A percentile compares a stretch with the other conserved stretches of the same genome.
Conservation (phyloP, 2,888 invertebrate species). For the Lepidonotus clava region DNA sequence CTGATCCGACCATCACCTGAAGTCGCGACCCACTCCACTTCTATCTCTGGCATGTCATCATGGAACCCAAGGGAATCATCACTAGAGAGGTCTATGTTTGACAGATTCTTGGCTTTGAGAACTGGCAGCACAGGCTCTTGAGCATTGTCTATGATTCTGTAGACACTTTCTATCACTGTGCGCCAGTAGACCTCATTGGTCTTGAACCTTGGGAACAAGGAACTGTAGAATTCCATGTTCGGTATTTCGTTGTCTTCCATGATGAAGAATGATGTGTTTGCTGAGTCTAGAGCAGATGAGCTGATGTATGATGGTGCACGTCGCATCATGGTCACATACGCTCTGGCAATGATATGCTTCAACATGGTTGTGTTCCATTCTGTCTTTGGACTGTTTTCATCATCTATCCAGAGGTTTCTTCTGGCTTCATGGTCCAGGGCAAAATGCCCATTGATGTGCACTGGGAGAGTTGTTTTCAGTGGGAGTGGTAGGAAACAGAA, state of each 20-base stretch:
- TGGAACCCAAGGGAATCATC: constrained; percentile 39
- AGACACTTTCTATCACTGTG: constrained; percentile 58
- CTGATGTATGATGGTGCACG: background rate
- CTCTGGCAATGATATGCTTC: constrained; percentile 69
- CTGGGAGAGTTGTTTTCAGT: constrained; percentile 68
- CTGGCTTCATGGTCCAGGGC: constrained; percentile 71
- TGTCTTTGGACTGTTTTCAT: constrained; percentile 63
- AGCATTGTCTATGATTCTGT: constrained; percentile 62
- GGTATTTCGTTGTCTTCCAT: constrained; percentile 61
- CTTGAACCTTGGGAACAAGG: constrained; percentile 62
- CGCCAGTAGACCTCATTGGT: constrained; percentile 59
- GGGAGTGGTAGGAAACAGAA: constrained; percentile 68
- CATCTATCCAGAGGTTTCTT: constrained; percentile 68
- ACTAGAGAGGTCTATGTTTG: constrained; percentile 32
- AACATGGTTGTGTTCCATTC: constrained; percentile 74
- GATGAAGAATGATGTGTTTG: constrained; percentile 57
- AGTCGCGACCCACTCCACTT: constrained; percentile 65
- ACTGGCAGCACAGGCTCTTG: constrained; percentile 64
- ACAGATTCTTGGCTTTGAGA: constrained; percentile 23
- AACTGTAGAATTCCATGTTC: constrained; percentile 62
- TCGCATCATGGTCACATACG: constrained; percentile 65
- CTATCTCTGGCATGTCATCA: constrained; percentile 51
- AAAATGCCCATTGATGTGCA: constrained; percentile 76
- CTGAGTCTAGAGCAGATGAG: background rate
- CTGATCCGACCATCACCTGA: constrained; percentile 55